phyloP scores from a whole-genome alignment of 2,888 invertebrate species.

The Listrodromus nycthemerus region DNA sequence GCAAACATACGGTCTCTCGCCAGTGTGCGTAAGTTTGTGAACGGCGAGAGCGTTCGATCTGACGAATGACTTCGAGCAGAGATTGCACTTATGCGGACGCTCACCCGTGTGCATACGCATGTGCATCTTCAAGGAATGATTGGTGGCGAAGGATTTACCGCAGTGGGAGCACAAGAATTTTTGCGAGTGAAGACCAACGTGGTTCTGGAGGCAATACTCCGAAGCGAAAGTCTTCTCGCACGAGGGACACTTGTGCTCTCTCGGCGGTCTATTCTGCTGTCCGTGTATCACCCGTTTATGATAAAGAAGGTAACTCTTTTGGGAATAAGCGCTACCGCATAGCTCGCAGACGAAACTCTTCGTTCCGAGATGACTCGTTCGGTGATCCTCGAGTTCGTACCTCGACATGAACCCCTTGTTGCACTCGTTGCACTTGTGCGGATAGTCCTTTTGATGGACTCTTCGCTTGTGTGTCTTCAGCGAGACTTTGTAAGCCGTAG shows the following conservation, averaged over 20 bases:
- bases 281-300: constrained; percentile 65
- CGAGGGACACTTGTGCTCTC: constrained; percentile 59
- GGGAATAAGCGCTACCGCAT: constrained; percentile 69
- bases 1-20: constrained; percentile 58
- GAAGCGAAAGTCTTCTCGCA: constrained; percentile 68
- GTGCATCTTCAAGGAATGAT: constrained; percentile 64
- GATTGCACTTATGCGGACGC: constrained; percentile 57
- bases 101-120: constrained; percentile 62
- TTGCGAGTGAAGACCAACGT: constrained; percentile 68
- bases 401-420: constrained; percentile 67
- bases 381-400: constrained; percentile 68
- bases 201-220: constrained; percentile 64
- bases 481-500: constrained; percentile 59
- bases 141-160: constrained; percentile 66
- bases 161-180: constrained; percentile 71
- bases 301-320: constrained; percentile 49
- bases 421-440: constrained; percentile 68
- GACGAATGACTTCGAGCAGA: constrained; percentile 61
- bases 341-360: constrained; percentile 70
- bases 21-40: constrained; percentile 61
- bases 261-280: constrained; percentile 63
- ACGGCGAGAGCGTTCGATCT: constrained; percentile 62
- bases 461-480: constrained; percentile 67
- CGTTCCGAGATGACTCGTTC: constrained; percentile 52
- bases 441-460: constrained; percentile 58